Evolutionary conservation across 2,888 invertebrate species (phyloP), one percentile per base, ranked within the genome.

Genomic region (Piscicola geometra): DNA sequence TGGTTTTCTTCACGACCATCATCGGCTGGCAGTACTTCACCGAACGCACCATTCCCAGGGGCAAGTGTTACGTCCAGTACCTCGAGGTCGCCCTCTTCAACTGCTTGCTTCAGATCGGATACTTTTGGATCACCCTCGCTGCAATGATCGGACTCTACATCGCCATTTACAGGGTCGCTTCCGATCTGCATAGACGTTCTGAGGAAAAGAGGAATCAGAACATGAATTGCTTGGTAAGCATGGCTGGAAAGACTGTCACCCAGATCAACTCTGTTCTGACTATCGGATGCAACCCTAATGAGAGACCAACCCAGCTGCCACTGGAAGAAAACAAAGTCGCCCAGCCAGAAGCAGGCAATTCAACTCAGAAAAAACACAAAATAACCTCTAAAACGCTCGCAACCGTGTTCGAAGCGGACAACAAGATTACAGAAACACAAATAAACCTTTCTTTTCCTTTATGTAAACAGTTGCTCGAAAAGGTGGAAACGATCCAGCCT

Each of bases 11-110:
- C 86, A 94, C 94, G 80, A 94, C 94, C 79, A 98, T 99, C 81
- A 96, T 99, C 83, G 98, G 98, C 66, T 99, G 98, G 96, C 97
- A 97, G 84, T 94, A 95, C 85, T 98, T 99, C 83, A 92, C 94
- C 68, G 92, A 91, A 83, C 88, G 96, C 78, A 93, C 95, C 81
- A 88, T 96, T 74, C 87, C 90, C 81, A 92, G 92, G 18, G 93
- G 92, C 0, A 91, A 93, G 86, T 98, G 97, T 84, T 92, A 93
- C 76, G 97, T 97, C 25, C 97, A 98, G 86, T 99, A 98, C 86
- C 89, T 98, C 78, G 95, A 95, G 86, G 94, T 98, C 86, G 94
- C 97, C 0, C 90, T 96, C 75, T 97, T 99, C 86, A 98, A 98
- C 85, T 96, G 97, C 80, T 92, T 96, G 74, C 89, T 98, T 76